A percentile compares a stretch with the other conserved stretches of the same genome.
Conservation (phyloP, 1,140 invertebrate species). For the Vanessa tameamea region DNA sequence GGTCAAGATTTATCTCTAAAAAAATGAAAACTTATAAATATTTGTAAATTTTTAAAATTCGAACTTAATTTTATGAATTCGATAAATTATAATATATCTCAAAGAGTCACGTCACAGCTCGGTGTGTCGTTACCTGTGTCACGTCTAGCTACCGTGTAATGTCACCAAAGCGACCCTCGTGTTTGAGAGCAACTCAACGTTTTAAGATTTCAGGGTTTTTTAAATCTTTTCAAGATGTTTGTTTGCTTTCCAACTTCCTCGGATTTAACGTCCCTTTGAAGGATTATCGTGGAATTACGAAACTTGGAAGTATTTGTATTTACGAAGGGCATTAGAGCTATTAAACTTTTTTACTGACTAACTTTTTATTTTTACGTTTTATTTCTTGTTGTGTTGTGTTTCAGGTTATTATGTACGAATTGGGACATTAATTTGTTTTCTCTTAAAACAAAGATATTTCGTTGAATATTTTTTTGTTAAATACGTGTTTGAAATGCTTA, state of each 20-base stretch:
- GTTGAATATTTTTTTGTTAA: too few species aligned
- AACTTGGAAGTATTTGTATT: conserved; percentile 20
- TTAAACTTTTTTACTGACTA: background rate
- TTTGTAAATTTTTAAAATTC: too few species aligned
- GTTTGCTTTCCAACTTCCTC: conserved; percentile 30
- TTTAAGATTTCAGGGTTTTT: conserved; percentile 19
- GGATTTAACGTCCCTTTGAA: conserved; percentile 26
- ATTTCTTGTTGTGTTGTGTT: background rate
- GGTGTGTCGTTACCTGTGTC: background rate
- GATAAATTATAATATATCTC: background rate
- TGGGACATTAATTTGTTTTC: too few species aligned
- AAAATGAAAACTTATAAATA: too few species aligned
- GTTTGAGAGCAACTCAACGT: conserved; percentile 23
- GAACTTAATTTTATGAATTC: too few species aligned
- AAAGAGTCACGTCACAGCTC: background rate
- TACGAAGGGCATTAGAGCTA: conserved; percentile 1
- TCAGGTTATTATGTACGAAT: background rate
- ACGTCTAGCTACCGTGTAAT: conserved; percentile 1
- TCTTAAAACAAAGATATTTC: too few species aligned
- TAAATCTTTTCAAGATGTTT: conserved; percentile 34
- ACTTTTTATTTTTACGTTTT: conserved; percentile 3
- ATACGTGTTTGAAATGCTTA: too few species aligned
- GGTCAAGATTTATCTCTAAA: too few species aligned
- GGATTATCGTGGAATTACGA: conserved; percentile 29
- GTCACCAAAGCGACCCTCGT: conserved; percentile 19